A percentile compares a stretch with the other conserved stretches of the same genome.
These are phyloP conservation scores for Oegoconia quadripuncta DNA, from an alignment of 2,888 invertebrate genomes.

Conservation along the genomic window DNA sequence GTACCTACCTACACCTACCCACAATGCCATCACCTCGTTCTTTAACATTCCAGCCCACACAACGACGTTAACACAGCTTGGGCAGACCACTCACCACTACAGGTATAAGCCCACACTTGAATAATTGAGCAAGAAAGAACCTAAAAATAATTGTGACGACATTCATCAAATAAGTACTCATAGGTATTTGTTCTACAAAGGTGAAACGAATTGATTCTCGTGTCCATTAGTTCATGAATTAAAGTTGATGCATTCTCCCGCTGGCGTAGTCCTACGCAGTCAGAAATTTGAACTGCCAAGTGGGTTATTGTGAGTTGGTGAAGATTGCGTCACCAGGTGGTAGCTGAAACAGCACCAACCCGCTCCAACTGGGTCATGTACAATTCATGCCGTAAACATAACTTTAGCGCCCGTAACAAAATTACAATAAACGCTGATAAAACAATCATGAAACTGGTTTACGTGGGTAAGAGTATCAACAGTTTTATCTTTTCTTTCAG, in stretches of 20 bases:
- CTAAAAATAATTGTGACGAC: conserved; percentile 55
- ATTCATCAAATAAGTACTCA: conserved; percentile 29
- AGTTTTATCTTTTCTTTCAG: too few relatives aligned
- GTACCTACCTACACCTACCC: too few relatives aligned
- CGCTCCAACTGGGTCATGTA: conserved; percentile 68
- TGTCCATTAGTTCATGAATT: conserved; percentile 26
- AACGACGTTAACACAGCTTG: conserved; percentile 33
- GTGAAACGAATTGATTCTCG: conserved; percentile 17
- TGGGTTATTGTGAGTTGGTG: conserved; percentile 35
- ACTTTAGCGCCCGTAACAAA: conserved; percentile 44
- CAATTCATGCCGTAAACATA: conserved; percentile 54
- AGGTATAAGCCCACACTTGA: conserved; percentile 50
- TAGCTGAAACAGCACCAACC: conserved; percentile 51
- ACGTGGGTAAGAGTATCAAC: too few relatives aligned
- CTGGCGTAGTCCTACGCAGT: conserved; percentile 29
- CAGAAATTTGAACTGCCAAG: conserved; percentile 38
- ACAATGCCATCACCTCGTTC: too few relatives aligned
- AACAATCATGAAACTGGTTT: conserved; percentile 58
- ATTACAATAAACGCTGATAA: conserved; percentile 44
- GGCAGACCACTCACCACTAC: conserved; percentile 53
- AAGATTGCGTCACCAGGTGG: conserved; percentile 50
- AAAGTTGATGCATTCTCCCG: conserved; percentile 20
- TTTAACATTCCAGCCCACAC: conserved; percentile 44
- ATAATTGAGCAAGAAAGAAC: conserved; percentile 46
- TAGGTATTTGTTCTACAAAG: conserved; percentile 30